phyloP scores from a whole-genome alignment of 2,797 vertebrate genomes.

The Remorina albescens region DNA sequence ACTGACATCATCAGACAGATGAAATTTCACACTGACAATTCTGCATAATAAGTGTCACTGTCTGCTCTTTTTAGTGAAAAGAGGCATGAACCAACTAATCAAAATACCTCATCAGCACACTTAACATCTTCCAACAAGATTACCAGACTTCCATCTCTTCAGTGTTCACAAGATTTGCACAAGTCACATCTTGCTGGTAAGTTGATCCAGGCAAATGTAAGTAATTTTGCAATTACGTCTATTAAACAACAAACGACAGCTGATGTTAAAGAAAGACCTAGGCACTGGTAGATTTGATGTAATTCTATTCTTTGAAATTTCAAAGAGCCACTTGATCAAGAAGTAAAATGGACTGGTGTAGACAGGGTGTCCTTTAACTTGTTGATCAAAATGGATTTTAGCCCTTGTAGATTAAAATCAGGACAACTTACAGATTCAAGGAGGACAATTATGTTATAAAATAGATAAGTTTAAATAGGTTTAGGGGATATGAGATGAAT shows the following conservation, averaged over 20 bases:
- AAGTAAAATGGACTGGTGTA: conserved; percentile 12
- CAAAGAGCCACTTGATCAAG: conserved; percentile 11
- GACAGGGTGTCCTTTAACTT: conserved; percentile 4
- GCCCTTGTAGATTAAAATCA: background rate
- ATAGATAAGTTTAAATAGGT: background rate
- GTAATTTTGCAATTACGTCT: background rate
- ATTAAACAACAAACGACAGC: no score
- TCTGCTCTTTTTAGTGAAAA: background rate
- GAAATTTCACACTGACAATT: background rate
- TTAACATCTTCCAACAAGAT: background rate
- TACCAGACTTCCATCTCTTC: background rate
- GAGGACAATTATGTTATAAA: background rate
- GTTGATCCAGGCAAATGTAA: background rate
- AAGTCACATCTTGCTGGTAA: background rate
- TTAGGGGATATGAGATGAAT: conserved; percentile 9
- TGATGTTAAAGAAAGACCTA: background rate
- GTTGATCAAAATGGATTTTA: conserved; percentile 2
- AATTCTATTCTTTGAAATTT: no score
- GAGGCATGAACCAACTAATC: background rate
- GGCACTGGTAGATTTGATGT: background rate
- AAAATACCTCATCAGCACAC: background rate
- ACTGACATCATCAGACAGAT: background rate
- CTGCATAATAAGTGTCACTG: background rate
- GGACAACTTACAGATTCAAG: background rate
- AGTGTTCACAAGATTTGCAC: background rate